Percentiles rank a stretch among this genome's conserved stretches.
Evolutionary conservation across 2,888 invertebrate genomes (phyloP).

Genomic region (Drosophila greeni): DNA sequence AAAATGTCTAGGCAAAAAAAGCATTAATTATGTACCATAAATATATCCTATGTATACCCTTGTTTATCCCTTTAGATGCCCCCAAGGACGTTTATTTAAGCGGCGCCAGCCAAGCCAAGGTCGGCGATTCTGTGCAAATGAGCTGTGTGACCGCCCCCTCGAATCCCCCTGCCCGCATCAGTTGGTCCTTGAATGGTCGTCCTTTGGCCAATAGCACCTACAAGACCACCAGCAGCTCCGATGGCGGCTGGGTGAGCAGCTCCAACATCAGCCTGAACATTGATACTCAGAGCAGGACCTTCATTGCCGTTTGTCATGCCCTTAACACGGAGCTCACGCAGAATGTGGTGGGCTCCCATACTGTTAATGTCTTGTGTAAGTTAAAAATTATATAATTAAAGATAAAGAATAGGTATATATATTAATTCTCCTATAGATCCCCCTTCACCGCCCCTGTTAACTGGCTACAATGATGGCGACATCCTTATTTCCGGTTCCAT

Average conservation of each 20-base stretch:
- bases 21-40: background rate
- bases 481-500: slow-evolving; percentile 75
- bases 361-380: slow-evolving; percentile 77
- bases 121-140: slow-evolving; percentile 70
- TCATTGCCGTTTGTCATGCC: slow-evolving; percentile 75
- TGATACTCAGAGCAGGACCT: slow-evolving; percentile 73
- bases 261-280: slow-evolving; percentile 74
- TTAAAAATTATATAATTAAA: slow-evolving; percentile 20
- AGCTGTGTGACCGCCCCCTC: slow-evolving; percentile 75
- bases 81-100: slow-evolving; percentile 74
- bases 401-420: background rate
- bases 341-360: slow-evolving; percentile 76
- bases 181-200: slow-evolving; percentile 76
- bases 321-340: slow-evolving; percentile 75
- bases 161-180: slow-evolving; percentile 75
- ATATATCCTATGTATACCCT: background rate
- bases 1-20: background rate
- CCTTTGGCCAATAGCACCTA: slow-evolving; percentile 68
- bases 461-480: slow-evolving; percentile 76
- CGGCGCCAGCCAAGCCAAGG: slow-evolving; percentile 73
- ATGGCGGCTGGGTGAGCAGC: slow-evolving; percentile 75
- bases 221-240: slow-evolving; percentile 61
- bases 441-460: slow-evolving; percentile 72
- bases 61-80: slow-evolving; percentile 59
- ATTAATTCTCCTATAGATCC: slow-evolving; percentile 57